These are phyloP conservation scores for Mesorhabditis sp. DNA, from an alignment of 2,888 invertebrate genomes.

Conservation along the genomic window DNA sequence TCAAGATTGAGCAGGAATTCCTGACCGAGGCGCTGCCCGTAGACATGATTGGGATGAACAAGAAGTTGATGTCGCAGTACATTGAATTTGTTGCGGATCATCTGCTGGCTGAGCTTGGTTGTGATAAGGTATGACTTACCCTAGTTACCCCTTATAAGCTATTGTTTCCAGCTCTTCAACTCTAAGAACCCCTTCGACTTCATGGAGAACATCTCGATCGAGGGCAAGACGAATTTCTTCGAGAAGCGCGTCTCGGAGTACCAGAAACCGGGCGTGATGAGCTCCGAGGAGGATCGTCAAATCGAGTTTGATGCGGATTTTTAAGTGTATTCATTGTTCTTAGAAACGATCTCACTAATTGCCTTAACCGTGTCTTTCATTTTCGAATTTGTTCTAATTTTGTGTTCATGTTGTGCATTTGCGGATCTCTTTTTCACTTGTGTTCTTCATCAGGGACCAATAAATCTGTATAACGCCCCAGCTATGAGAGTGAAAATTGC, in stretches of 20 bases:
- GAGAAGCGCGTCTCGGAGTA: conserved; percentile 80
- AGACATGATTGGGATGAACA: conserved; percentile 94
- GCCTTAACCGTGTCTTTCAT: no score
- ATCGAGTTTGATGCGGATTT: conserved; percentile 52
- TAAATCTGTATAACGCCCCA: no score
- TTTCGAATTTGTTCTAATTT: no score
- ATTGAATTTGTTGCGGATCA: conserved; percentile 98
- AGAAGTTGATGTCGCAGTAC: conserved; percentile 86
- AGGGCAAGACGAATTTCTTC: conserved; percentile 99
- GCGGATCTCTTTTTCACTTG: no score
- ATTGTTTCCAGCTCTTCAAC: conserved; percentile 59
- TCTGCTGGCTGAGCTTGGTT: conserved; percentile 79
- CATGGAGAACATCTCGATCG: conserved; percentile 95
- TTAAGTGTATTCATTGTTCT: conserved; percentile 16
- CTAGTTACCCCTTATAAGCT: no score
- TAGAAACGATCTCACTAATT: no score
- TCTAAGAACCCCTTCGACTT: conserved; percentile 95
- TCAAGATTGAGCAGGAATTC: conserved; percentile 86
- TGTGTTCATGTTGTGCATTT: no score
- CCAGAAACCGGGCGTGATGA: conserved; percentile 45
- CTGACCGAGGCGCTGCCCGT: conserved; percentile 91
- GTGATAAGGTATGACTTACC: conserved; percentile 71
- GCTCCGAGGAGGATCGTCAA: conserved; percentile 40
- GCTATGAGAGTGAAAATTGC: no score
- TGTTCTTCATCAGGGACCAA: no score